These are phyloP conservation scores for Cacajao melanocephalus DNA, from an alignment of 2,797 vertebrate genomes.

Conservation along the genomic window DNA sequence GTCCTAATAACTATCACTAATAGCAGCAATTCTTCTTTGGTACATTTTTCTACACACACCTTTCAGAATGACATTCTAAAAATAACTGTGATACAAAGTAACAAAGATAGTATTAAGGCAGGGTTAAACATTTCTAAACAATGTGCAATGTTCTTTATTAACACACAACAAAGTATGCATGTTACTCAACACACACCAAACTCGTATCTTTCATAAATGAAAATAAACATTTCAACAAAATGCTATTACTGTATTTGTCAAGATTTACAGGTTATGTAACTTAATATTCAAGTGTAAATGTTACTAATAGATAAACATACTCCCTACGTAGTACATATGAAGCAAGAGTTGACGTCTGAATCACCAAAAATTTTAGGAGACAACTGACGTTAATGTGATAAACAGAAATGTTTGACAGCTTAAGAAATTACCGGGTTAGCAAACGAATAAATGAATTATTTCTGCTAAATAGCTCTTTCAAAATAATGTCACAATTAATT, in stretches of 20 bases:
- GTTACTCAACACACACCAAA: conserved; percentile 29
- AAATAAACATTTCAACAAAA: conserved; percentile 27
- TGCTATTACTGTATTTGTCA: neutral
- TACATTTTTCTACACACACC: neutral
- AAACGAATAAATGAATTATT: neutral
- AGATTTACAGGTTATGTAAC: neutral
- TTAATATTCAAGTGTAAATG: neutral
- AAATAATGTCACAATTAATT: neutral
- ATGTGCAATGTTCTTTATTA: neutral
- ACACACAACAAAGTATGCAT: neutral
- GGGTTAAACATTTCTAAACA: neutral
- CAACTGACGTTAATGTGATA: neutral
- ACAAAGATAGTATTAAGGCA: neutral
- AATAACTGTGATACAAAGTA: neutral
- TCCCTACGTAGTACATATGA: neutral
- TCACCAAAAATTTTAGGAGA: neutral
- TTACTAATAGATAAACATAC: neutral
- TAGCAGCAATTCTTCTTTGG: neutral
- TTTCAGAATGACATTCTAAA: conserved; percentile 43
- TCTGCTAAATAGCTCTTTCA: conserved; percentile 10
- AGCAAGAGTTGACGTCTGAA: neutral
- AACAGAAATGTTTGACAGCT: neutral
- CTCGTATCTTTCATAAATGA: neutral
- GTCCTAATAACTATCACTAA: conserved; percentile 18
- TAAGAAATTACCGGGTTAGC: neutral